Evolutionary conservation across 2,797 vertebrate genomes (phyloP), one percentile per base, ranked within the genome.

Genomic region (Rhabdophis nuchalis): DNA sequence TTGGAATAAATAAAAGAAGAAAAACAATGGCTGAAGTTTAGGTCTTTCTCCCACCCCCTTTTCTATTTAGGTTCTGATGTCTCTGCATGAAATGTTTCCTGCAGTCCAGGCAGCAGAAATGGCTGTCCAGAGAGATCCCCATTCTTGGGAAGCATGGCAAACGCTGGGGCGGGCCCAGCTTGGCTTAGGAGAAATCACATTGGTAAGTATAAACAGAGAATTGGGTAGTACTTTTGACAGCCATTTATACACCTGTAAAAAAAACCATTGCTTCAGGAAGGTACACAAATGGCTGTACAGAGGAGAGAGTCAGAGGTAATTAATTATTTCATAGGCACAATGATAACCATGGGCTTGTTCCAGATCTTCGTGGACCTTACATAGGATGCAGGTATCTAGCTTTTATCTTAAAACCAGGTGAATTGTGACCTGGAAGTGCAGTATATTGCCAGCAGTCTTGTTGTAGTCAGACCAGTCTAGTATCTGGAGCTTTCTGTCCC

Each of bases 141-240:
- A 97, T 89, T 99, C 98, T 96, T 99, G 99, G 98, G 98, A 99
- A 94, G 98, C 98, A 68, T 98, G 98, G 99, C 99, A 99, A 96
- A 99, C 99, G 56, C 95, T 99, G 94, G 99, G 99, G 90, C 98
- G 99, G 7, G 98, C 99, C 32, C 99, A 99, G 95, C 98, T 99
- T 95, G 98, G 98, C 95, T 96, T 99, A 92, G 99, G 99, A 89
- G 99, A 99, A 97, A 98, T 99, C 95, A 97, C 98, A 41, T 95
- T 99, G 98, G 99, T 99, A 98, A 95, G 96, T 94, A 95, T 90
- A 85, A 2, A 0, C 56, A 36, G 29, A 18, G n/a, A 36, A 32
- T 61, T 29, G 56, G 1, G 7, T 72, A 1, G 13, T 61, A 29
- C 57, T 50, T 36, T 32, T 20, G 32, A 60, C 46, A 82, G 36